Evolutionary conservation across 2,888 invertebrate species (phyloP), one percentile per base, ranked within the genome.

Genomic region (Gymnosoma rotundatum): DNA sequence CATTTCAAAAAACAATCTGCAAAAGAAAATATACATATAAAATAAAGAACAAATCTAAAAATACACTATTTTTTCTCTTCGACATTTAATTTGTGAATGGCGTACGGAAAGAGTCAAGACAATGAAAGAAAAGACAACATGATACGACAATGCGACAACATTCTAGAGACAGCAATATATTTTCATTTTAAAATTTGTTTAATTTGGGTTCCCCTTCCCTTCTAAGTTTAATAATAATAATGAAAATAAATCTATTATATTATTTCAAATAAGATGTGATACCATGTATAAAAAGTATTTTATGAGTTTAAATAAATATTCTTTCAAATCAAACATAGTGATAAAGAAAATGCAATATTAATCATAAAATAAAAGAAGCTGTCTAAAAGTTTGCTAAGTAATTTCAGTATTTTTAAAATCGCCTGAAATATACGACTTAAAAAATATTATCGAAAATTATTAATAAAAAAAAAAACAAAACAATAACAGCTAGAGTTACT

Each of bases 51-150:
- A 64, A 42, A 58, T 79, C 72, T 79, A 79, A 72, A 79, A 79
- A 79, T 78, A 72, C 32, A 54, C n/a, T 38, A 63, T 54, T 75
- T 75, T 75, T 81, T 75, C 69, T 16, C 81, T 81, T 70, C 48
- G 69, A 81, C 80, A 75, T 75, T 81, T 81, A 45, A 45, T 58
- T 45, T 21, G 58, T 60, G 74, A 56, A 61, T 63, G 48, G 63
- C 48, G 32, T 8, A 61, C 21, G 25, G 21, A 16, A 20, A 52
- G 38, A 60, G 25, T 67, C 21, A 61, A 56, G 48, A 48, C 14
- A 16, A 42, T 4, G 12, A 10, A 42, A 42, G 42, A n/a, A 12
- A 48, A 48, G 16, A 78, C 50, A 54, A 69, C 42, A 69, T 20
- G 21, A 78, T 20, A 52, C 72, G 50, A 60, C 32, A 42, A 12